These are phyloP conservation scores for Scaptomyza reducta DNA, from an alignment of 2,888 invertebrate genomes.

Conservation along the genomic window DNA sequence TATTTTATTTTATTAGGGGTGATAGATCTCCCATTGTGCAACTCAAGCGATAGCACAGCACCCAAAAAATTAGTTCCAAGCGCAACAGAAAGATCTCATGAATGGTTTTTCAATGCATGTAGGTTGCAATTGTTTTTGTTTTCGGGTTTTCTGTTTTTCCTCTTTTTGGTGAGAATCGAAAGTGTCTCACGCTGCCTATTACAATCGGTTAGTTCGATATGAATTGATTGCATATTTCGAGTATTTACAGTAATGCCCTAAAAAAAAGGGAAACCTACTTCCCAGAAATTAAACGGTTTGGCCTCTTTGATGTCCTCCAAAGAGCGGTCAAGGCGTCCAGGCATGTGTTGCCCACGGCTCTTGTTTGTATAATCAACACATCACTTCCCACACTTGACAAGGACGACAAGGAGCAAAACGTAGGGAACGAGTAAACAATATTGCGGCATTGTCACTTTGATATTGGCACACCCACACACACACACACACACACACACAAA, in stretches of 20 bases:
- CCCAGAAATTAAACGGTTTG: slow-evolving; percentile 40
- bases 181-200: slow-evolving; percentile 51
- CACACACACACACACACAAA: background rate
- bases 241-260: slow-evolving; percentile 55
- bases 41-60: slow-evolving; percentile 34
- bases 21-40: slow-evolving; percentile 50
- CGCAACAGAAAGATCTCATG: slow-evolving; percentile 20
- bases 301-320: slow-evolving; percentile 49
- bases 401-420: background rate
- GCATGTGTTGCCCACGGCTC: slow-evolving; percentile 26
- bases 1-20: slow-evolving; percentile 40
- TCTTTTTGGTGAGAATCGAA: slow-evolving; percentile 51
- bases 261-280: slow-evolving; percentile 20
- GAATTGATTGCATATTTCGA: slow-evolving; percentile 76
- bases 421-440: slow-evolving; percentile 28
- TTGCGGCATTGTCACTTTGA: slow-evolving; percentile 60
- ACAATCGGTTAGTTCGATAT: slow-evolving; percentile 53
- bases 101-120: slow-evolving; percentile 31
- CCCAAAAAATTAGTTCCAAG: slow-evolving; percentile 39
- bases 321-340: slow-evolving; percentile 27
- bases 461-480: slow-evolving; percentile 69
- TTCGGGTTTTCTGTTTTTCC: background rate
- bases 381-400: slow-evolving; percentile 72
- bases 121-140: slow-evolving; percentile 31
- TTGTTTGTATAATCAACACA: slow-evolving; percentile 75